Evolutionary conservation across 2,888 invertebrate genomes (phyloP).

Genomic region (Protophormia terraenovae): DNA sequence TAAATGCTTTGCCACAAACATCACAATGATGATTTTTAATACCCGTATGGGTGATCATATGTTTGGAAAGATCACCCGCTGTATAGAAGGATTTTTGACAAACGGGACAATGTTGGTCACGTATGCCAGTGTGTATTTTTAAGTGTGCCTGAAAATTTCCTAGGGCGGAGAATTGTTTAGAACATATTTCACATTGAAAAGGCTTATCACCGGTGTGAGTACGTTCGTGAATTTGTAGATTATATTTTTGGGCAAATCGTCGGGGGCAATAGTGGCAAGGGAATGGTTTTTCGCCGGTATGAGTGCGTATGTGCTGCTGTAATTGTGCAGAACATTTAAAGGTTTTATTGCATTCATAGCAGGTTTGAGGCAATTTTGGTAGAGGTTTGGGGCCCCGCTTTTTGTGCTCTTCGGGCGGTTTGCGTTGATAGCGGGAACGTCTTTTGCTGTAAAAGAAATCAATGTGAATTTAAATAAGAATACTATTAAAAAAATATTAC

Average conservation of each 20-base stretch:
- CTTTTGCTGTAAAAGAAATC: constrained; percentile 72
- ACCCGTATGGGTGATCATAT: constrained; percentile 84
- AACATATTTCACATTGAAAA: constrained; percentile 85
- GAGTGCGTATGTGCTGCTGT: constrained; percentile 85
- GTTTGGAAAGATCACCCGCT: constrained; percentile 84
- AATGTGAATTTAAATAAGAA: background rate
- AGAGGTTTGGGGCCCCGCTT: constrained; percentile 85
- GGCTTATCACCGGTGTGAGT: constrained; percentile 84
- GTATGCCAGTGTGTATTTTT: constrained; percentile 85
- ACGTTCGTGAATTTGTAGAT: constrained; percentile 84
- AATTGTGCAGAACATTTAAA: constrained; percentile 85
- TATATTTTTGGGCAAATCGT: constrained; percentile 85
- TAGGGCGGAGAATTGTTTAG: constrained; percentile 84
- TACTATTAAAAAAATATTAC: background rate
- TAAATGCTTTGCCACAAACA: constrained; percentile 83
- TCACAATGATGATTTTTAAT: constrained; percentile 84
- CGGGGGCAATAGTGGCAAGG: constrained; percentile 83
- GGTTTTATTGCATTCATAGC: constrained; percentile 84
- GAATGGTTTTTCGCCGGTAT: constrained; percentile 85
- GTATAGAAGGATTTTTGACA: constrained; percentile 85
- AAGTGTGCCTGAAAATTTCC: constrained; percentile 85
- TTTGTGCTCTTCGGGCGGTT: constrained; percentile 83
- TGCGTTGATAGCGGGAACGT: constrained; percentile 82
- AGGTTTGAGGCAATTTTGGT: constrained; percentile 83
- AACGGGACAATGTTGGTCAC: constrained; percentile 84